Conservation (phyloP, 2,113 vertebrate species). For the Actenoides lindsayi region DNA sequence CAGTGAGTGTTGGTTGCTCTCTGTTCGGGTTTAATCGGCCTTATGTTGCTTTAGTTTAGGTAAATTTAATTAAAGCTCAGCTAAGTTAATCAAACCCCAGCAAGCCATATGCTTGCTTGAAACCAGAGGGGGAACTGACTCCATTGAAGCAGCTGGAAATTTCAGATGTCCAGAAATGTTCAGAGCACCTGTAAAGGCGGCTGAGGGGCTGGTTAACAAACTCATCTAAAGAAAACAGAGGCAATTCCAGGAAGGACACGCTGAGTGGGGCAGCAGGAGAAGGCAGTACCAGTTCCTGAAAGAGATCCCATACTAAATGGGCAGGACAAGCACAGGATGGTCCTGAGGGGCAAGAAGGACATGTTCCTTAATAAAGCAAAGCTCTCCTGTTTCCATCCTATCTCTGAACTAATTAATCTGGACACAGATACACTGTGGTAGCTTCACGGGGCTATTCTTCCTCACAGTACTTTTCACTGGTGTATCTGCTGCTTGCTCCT, state of each 20-base stretch:
- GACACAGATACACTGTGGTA: background rate
- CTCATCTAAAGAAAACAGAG: background rate
- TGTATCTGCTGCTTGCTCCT: background rate
- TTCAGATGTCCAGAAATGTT: background rate
- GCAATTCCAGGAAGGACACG: rapidly evolving
- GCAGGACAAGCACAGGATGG: background rate
- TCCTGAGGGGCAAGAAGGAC: background rate
- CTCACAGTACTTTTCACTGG: background rate
- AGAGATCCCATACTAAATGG: background rate
- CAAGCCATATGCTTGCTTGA: background rate
- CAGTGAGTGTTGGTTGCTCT: background rate
- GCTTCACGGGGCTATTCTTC: background rate
- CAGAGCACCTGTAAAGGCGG: background rate
- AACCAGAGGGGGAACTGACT: background rate
- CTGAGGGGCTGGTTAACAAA: background rate
- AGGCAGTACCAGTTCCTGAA: background rate
- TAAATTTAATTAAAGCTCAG: background rate
- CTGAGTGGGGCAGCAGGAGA: background rate
- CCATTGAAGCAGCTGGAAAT: background rate
- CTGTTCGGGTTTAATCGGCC: background rate
- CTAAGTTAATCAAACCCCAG: background rate
- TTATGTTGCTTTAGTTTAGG: background rate
- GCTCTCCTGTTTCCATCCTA: background rate
- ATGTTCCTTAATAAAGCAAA: background rate
- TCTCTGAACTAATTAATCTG: background rate